Conservation (phyloP, 1,140 invertebrate genomes). For the Pararge aegeria region DNA sequence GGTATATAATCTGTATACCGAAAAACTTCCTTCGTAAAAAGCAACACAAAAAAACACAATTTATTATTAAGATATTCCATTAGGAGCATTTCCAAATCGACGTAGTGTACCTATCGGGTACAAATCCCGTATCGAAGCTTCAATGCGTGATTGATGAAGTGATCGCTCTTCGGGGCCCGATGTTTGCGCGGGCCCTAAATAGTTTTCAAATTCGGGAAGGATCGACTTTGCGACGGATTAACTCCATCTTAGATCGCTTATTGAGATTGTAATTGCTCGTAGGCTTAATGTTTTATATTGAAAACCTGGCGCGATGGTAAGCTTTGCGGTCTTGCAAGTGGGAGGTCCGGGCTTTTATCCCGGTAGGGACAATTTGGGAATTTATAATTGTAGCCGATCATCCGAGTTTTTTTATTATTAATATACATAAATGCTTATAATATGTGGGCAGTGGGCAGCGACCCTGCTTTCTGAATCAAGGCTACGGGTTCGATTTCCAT, state of each 20-base stretch:
- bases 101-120: neutral
- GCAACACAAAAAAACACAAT: conserved; percentile 9
- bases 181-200: conserved; percentile 21
- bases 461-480: no score
- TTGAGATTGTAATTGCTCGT: conserved; percentile 4
- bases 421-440: no score
- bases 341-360: no score
- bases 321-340: no score
- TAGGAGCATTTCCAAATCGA: conserved; percentile 6
- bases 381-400: no score
- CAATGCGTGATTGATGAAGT: conserved; percentile 34
- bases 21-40: neutral
- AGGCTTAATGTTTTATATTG: no score
- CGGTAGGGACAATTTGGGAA: no score
- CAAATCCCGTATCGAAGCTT: conserved; percentile 24
- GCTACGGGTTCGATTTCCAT: no score
- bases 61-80: conserved; percentile 13
- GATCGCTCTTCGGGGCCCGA: conserved; percentile 28
- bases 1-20: neutral
- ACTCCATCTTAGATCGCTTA: conserved; percentile 8
- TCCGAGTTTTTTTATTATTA: no score
- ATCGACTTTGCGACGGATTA: conserved; percentile 11
- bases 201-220: conserved; percentile 19
- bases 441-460: no score
- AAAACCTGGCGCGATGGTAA: no score